Evolutionary conservation across 1,140 invertebrate genomes (phyloP).

Genomic region (Hermetia illucens): DNA sequence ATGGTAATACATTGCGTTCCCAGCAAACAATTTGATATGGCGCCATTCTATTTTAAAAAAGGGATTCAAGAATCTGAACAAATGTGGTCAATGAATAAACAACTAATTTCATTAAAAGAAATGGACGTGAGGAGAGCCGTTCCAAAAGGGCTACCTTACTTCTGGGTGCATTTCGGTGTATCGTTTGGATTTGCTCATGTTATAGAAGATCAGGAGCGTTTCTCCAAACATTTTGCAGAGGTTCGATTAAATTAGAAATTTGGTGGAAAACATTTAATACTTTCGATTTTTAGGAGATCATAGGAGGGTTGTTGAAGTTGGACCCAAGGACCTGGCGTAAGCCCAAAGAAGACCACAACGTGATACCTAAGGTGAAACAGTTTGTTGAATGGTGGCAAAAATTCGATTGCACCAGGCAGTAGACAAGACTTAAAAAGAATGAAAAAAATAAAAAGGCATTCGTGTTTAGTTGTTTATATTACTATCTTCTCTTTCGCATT

Average conservation of each 20-base stretch:
- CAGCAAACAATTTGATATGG: conserved; percentile 36
- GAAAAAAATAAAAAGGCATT: no score
- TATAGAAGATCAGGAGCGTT: conserved; percentile 83
- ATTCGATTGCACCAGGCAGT: conserved; percentile 19
- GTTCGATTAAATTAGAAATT: conserved; percentile 32
- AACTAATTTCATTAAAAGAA: conserved; percentile 70
- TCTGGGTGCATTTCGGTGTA: conserved; percentile 83
- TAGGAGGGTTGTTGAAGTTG: conserved; percentile 86
- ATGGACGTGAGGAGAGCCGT: conserved; percentile 65
- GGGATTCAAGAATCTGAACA: conserved; percentile 85
- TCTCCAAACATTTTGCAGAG: conserved; percentile 83
- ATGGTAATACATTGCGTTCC: conserved; percentile 84
- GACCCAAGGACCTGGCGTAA: conserved; percentile 75
- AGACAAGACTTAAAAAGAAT: no score
- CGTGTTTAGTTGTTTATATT: no score
- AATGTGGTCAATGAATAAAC: conserved; percentile 92
- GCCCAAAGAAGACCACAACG: conserved; percentile 45
- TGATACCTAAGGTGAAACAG: conserved; percentile 16
- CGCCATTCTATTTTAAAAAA: conserved; percentile 97
- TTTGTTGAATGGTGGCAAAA: conserved; percentile 21
- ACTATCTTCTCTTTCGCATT: no score
- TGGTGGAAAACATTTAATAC: conserved; percentile 6
- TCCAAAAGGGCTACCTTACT: conserved; percentile 90
- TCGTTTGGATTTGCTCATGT: conserved; percentile 88
- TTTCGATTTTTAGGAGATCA: conserved; percentile 59